These are phyloP conservation scores for Drosophila bocqueti DNA, from an alignment of 1,140 invertebrate genomes.

Conservation along the genomic window DNA sequence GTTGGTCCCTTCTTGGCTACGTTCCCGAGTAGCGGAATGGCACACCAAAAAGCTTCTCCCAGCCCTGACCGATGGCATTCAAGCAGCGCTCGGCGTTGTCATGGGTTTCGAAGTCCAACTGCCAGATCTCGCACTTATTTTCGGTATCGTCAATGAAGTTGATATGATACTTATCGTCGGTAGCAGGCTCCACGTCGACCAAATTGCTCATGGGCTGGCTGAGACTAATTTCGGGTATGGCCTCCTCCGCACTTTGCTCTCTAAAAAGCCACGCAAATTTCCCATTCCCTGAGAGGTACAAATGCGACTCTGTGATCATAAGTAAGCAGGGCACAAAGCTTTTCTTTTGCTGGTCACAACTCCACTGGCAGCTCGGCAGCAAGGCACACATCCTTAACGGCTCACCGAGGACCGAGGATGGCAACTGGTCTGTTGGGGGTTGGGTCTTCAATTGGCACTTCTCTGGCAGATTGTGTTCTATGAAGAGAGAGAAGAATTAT, in stretches of 20 bases:
- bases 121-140: constrained; percentile 76
- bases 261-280: constrained; percentile 85
- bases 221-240: constrained; percentile 66
- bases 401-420: constrained; percentile 53
- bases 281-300: constrained; percentile 77
- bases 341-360: constrained; percentile 71
- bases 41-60: constrained; percentile 82
- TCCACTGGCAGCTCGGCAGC: constrained; percentile 83
- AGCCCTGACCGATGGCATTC: constrained; percentile 70
- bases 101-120: constrained; percentile 70
- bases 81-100: constrained; percentile 70
- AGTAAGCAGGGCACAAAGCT: constrained; percentile 76
- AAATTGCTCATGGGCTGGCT: constrained; percentile 86
- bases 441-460: constrained; percentile 85
- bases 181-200: constrained; percentile 85
- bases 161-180: constrained; percentile 58
- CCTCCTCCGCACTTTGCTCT: constrained; percentile 3
- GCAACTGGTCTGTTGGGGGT: constrained; percentile 56
- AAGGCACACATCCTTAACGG: constrained; percentile 85
- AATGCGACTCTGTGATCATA: constrained; percentile 75
- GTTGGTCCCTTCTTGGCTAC: constrained; percentile 55
- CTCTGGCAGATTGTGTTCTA: constrained; percentile 84
- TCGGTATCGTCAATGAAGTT: constrained; percentile 80
- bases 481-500: not conserved
- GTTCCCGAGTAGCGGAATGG: constrained; percentile 64